A percentile compares a stretch with the other conserved stretches of the same genome.
Evolutionary conservation across 2,797 vertebrate species (phyloP).

Genomic region (Helarctos malayanus): DNA sequence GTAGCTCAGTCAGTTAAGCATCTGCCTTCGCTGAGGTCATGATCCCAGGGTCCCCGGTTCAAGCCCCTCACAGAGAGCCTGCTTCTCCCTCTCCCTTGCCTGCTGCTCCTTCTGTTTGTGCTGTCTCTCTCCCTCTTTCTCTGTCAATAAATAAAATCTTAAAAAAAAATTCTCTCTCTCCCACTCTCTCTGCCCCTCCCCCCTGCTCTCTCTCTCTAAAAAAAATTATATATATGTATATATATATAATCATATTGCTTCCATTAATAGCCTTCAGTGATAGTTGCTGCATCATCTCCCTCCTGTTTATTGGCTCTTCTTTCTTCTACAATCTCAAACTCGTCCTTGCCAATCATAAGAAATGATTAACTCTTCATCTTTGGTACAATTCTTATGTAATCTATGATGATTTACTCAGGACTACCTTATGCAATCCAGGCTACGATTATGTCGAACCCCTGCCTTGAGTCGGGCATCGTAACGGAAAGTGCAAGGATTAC

Average conservation of each 20-base stretch:
- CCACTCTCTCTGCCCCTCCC: too few relatives aligned
- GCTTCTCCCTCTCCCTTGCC: neutral
- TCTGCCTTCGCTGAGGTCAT: neutral
- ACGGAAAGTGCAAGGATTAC: neutral
- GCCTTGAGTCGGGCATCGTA: neutral
- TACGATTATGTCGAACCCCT: neutral
- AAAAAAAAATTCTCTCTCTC: neutral
- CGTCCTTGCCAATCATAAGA: neutral
- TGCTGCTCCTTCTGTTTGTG: neutral
- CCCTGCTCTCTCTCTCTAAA: too few relatives aligned
- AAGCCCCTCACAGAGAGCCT: neutral
- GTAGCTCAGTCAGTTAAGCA: neutral
- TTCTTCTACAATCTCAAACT: neutral
- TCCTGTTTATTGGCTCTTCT: neutral
- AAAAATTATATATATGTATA: too few relatives aligned
- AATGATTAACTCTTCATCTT: neutral
- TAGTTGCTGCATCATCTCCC: neutral
- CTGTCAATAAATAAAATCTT: neutral
- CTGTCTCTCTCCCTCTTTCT: neutral
- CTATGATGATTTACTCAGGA: neutral
- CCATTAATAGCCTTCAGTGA: too few relatives aligned
- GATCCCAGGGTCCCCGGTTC: neutral
- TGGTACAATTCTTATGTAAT: neutral
- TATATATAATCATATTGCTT: too few relatives aligned
- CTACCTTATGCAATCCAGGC: neutral